Percentiles rank a stretch among this genome's conserved stretches.
These are phyloP conservation scores for Troides aeacus DNA, from an alignment of 2,888 invertebrate species.

Conservation along the genomic window DNA sequence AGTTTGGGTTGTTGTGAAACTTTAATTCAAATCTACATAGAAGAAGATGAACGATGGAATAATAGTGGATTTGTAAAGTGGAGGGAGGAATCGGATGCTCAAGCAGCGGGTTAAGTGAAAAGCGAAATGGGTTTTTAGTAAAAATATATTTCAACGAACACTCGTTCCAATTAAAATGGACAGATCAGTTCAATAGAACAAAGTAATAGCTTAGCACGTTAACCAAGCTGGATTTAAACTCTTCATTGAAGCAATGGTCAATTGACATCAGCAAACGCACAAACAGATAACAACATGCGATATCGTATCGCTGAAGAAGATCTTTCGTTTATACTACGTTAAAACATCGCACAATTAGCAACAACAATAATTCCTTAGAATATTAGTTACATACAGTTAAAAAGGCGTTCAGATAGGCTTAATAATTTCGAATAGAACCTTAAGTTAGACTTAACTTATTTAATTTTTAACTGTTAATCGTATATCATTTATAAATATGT, in stretches of 20 bases:
- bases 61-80: conserved; percentile 9
- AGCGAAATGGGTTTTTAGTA: conserved; percentile 68
- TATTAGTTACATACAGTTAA: conserved; percentile 37
- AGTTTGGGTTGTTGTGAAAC: too few species aligned
- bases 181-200: conserved; percentile 66
- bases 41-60: conserved; percentile 2
- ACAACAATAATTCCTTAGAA: conserved; percentile 49
- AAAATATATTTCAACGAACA: conserved; percentile 75
- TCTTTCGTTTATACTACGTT: conserved; percentile 35
- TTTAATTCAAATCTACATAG: conserved; percentile 3
- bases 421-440: conserved; percentile 45
- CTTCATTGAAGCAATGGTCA: conserved; percentile 47
- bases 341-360: conserved; percentile 43
- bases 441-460: conserved; percentile 28
- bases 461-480: not conserved
- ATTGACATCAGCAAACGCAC: conserved; percentile 46
- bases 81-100: conserved; percentile 46
- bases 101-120: conserved; percentile 73
- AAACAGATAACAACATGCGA: conserved; percentile 24
- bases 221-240: conserved; percentile 71
- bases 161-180: conserved; percentile 70
- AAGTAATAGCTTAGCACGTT: conserved; percentile 49
- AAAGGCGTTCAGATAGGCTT: conserved; percentile 69
- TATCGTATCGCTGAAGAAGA: conserved; percentile 32
- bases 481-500: too few species aligned